Evolutionary conservation across 1,140 invertebrate species (phyloP), one percentile per base, ranked within the genome.

Genomic region (Camponotus pennsylvanicus): DNA sequence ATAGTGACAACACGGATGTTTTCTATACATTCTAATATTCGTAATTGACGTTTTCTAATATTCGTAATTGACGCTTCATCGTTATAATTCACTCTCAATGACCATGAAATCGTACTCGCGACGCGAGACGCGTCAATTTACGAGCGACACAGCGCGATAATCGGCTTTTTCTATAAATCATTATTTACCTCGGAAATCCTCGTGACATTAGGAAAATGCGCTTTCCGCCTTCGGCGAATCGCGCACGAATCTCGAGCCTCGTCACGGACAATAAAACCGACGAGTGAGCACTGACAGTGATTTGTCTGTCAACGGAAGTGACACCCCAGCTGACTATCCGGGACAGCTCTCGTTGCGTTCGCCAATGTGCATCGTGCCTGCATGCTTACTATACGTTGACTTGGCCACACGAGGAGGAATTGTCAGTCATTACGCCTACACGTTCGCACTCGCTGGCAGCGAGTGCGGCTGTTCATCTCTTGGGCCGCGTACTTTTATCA

Each of bases 221-320:
- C 32, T 59, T 32, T 13, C 11, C 27, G 11, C n/a, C 6, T 64
- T 77, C 27, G 18, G 6, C 7, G 37, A 37, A 55, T 32, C 49
- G 40, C 40, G 4, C 37, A n/a, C 61, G 1, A 27, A 27, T 27
- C 27, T 27, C 7, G 27, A 45, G 59, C 57, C 61, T 49, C 86
- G 69, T 84, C 59, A 63, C 82, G 77, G 86, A 64, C 77, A 86
- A 88, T 76, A 86, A 27, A 79, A 63, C 21, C 52, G 11, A 18
- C 55, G 27, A 27, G 21, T 40, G 79, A 37, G 57, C 52, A 86
- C 90, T 87, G 90, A 92, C 92, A 88, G 90, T 86, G 86, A 91
- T 92, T 92, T 87, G 86, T 76, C 85, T 87, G 89, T 92, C 85
- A 90, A 91, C 90, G 92, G 92, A 92, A 91, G 86, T 90, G 86